These are phyloP conservation scores for Tautogolabrus adspersus DNA, from an alignment of 2,113 vertebrate genomes.

Conservation along the genomic window DNA sequence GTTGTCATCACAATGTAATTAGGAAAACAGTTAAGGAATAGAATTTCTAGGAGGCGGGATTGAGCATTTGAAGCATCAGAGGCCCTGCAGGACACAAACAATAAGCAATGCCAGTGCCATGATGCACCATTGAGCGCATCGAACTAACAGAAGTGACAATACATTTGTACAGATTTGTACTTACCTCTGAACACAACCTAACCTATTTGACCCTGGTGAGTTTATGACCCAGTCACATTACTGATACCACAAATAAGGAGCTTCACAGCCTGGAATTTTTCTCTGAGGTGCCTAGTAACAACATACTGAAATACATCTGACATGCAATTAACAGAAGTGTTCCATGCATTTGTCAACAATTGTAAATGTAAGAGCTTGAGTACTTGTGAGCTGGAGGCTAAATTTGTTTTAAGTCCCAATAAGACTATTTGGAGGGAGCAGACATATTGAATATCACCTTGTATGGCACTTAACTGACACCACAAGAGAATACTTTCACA, in stretches of 20 bases:
- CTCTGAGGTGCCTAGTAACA: constrained; percentile 43
- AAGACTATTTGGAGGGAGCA: constrained; percentile 71
- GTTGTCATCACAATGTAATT: background rate
- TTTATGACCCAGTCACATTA: constrained; percentile 24
- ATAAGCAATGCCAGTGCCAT: constrained; percentile 7
- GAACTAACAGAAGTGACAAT: constrained; percentile 8
- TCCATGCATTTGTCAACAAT: constrained; percentile 70
- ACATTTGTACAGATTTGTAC: constrained; percentile 17
- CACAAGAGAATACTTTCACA: constrained; percentile 69
- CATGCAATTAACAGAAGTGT: constrained; percentile 56
- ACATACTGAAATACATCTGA: constrained; percentile 53
- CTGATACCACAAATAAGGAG: constrained; percentile 26
- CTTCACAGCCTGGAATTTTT: constrained; percentile 20
- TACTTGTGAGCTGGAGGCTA: constrained; percentile 62
- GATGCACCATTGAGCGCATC: background rate
- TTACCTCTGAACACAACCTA: constrained; percentile 27
- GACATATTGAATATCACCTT: constrained; percentile 76
- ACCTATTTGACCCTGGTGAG: constrained; percentile 12
- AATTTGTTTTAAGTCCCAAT: constrained; percentile 82
- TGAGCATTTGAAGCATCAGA: background rate
- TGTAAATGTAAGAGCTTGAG: constrained; percentile 37
- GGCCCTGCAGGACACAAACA: background rate
- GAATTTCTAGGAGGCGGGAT: background rate
- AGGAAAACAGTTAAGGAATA: background rate
- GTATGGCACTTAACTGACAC: constrained; percentile 75